Evolutionary conservation across 1,140 invertebrate species (phyloP).

Genomic region (Drosophila guanche): DNA sequence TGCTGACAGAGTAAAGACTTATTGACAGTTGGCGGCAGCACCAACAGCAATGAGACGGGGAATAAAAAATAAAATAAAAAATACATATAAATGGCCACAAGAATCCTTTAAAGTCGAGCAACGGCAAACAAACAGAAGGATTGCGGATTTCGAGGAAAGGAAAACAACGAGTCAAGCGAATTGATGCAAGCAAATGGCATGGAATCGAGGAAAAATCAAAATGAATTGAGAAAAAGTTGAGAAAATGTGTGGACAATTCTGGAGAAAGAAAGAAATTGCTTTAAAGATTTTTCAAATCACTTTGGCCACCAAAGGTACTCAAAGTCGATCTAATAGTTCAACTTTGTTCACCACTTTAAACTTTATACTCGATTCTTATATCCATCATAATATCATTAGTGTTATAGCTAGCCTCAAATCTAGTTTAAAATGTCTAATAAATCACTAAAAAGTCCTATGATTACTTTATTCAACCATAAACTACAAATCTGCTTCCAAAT

Average conservation of each 20-base stretch:
- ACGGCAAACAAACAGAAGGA: conserved; percentile 18
- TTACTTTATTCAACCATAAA: not conserved
- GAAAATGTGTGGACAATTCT: no score
- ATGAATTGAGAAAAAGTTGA: no score
- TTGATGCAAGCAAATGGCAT: not conserved
- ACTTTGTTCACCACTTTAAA: no score
- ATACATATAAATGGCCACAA: conserved; percentile 62
- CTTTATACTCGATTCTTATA: no score
- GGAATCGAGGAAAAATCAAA: no score
- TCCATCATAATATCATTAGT: no score
- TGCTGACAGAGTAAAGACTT: conserved; percentile 49
- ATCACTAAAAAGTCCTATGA: not conserved
- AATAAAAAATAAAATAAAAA: conserved; percentile 19
- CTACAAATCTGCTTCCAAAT: conserved; percentile 8
- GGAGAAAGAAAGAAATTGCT: not conserved
- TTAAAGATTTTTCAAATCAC: no score
- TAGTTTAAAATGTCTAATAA: no score
- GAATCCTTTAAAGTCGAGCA: conserved; percentile 40
- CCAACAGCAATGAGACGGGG: conserved; percentile 23
- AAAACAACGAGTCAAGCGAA: conserved; percentile 1
- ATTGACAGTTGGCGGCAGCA: conserved; percentile 54
- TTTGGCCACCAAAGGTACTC: no score
- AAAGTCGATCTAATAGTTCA: no score
- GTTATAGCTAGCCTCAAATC: no score
- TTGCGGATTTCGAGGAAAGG: not conserved